Conservation (phyloP, 2,888 invertebrate genomes). For the Ornithoptera alexandrae region DNA sequence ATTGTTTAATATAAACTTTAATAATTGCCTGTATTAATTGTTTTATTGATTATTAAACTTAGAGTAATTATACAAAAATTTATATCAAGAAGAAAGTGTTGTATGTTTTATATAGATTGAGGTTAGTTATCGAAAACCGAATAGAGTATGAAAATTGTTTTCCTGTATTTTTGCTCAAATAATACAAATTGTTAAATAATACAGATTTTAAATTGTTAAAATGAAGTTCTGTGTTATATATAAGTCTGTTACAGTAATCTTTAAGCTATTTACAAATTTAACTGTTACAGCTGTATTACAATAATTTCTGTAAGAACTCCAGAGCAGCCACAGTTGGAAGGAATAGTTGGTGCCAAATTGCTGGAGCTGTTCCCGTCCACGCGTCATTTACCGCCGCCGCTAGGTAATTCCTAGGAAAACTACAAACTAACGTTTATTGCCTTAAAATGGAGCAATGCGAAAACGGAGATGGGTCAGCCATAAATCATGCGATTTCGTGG, state of each 20-base stretch:
- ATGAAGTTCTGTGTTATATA: not conserved
- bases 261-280: not conserved
- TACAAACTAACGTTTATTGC: slow-evolving; percentile 30
- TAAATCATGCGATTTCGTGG: slow-evolving; percentile 27
- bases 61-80: too few species aligned
- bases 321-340: slow-evolving; percentile 33
- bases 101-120: too few species aligned
- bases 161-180: too few species aligned
- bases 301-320: slow-evolving; percentile 2
- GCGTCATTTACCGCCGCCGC: slow-evolving; percentile 66
- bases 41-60: too few species aligned
- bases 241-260: not conserved
- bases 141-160: too few species aligned
- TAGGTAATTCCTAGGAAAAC: slow-evolving; percentile 36
- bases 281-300: not conserved
- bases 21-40: not conserved
- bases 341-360: slow-evolving; percentile 71
- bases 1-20: not conserved
- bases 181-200: too few species aligned
- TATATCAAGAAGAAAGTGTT: too few species aligned
- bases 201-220: not conserved
- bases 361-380: slow-evolving; percentile 61
- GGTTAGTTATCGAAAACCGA: too few species aligned
- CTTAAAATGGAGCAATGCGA: slow-evolving; percentile 29
- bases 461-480: slow-evolving; percentile 24